Percentiles rank a stretch among this genome's conserved stretches.
Evolutionary conservation across 2,797 vertebrate genomes (phyloP).

Genomic region (Aldrovandia affinis): DNA sequence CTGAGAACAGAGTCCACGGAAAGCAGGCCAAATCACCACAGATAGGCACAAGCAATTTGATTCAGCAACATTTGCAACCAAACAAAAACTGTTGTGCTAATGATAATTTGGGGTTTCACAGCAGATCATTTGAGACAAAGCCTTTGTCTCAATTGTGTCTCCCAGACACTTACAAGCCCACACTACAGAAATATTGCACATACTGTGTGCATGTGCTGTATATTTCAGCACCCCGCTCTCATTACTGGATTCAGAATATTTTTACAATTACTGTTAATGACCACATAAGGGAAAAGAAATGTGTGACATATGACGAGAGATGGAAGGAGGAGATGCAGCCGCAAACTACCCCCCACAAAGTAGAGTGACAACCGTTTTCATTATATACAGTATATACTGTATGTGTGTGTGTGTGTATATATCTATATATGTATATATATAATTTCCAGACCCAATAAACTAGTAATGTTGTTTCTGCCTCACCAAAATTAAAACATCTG

Average conservation of each 20-base stretch:
- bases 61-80: constrained; percentile 55
- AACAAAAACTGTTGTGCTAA: constrained; percentile 62
- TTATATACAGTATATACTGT: constrained; percentile 45
- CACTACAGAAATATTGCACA: background rate
- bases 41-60: constrained; percentile 57
- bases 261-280: constrained; percentile 8
- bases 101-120: constrained; percentile 71
- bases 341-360: constrained; percentile 60
- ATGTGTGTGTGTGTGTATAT: background rate
- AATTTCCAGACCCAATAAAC: constrained; percentile 51
- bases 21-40: constrained; percentile 57
- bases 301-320: constrained; percentile 53
- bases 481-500: constrained; percentile 60
- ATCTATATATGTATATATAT: constrained; percentile 31
- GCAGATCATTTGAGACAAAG: constrained; percentile 69
- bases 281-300: background rate
- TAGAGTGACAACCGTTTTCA: constrained; percentile 58
- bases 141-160: constrained; percentile 65
- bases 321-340: constrained; percentile 64
- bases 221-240: background rate
- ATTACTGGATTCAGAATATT: constrained; percentile 20
- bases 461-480: constrained; percentile 60
- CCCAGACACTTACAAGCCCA: constrained; percentile 58
- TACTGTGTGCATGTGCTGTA: background rate
- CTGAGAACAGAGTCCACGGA: constrained; percentile 74